These are phyloP conservation scores for Sphaeridia pumilis DNA, from an alignment of 2,888 invertebrate genomes.

Conservation along the genomic window DNA sequence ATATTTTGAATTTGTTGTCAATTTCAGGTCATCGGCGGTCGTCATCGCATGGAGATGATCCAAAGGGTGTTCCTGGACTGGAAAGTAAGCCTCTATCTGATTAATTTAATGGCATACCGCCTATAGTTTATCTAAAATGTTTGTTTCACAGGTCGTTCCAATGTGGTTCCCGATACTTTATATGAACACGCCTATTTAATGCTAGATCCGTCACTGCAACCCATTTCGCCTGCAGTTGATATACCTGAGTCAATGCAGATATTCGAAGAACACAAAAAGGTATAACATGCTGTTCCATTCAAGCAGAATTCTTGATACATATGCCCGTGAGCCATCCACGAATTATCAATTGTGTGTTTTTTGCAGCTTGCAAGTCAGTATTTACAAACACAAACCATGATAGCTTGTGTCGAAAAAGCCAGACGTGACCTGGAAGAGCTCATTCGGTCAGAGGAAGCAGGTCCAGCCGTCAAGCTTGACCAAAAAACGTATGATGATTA, in stretches of 20 bases:
- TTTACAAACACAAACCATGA: slow-evolving; percentile 74
- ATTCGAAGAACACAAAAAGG: slow-evolving; percentile 69
- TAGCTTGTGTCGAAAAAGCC: slow-evolving; percentile 65
- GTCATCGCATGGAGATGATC: slow-evolving; percentile 27
- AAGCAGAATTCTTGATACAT: too few relatives aligned
- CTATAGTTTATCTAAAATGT: not conserved
- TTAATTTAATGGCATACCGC: too few relatives aligned
- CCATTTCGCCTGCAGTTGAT: slow-evolving; percentile 67
- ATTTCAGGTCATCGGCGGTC: slow-evolving; percentile 23
- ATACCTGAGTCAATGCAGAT: slow-evolving; percentile 66
- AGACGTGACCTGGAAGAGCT: slow-evolving; percentile 61
- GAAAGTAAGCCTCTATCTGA: not conserved
- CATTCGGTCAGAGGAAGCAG: slow-evolving; percentile 50
- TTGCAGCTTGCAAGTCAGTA: slow-evolving; percentile 70
- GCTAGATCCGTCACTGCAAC: slow-evolving; percentile 67
- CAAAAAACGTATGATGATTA: slow-evolving; percentile 50
- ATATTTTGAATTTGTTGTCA: not conserved
- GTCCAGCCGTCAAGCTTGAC: slow-evolving; percentile 38
- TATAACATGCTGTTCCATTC: slow-evolving; percentile 30
- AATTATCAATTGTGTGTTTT: slow-evolving; percentile 16
- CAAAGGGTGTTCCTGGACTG: not conserved
- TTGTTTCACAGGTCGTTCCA: slow-evolving; percentile 4
- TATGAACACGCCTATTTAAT: slow-evolving; percentile 62
- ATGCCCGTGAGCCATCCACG: too few relatives aligned
- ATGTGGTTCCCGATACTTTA: slow-evolving; percentile 40